A percentile compares a stretch with the other conserved stretches of the same genome.
These are phyloP conservation scores for Abrostola tripartita DNA, from an alignment of 2,888 invertebrate genomes.

Conservation along the genomic window DNA sequence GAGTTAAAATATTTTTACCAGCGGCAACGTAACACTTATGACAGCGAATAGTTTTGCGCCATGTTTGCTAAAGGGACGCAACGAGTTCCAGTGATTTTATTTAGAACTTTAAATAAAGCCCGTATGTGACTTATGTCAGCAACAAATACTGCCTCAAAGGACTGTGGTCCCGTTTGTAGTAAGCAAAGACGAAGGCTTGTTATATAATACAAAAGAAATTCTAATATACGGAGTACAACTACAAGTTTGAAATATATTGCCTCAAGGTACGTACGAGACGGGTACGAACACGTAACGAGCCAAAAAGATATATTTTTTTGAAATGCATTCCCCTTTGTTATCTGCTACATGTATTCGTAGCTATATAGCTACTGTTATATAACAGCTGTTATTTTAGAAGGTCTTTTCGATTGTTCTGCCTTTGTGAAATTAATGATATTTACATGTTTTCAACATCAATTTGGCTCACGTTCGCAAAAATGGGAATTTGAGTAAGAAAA, in stretches of 20 bases:
- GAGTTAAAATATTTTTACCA: background rate
- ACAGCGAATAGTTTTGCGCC: background rate
- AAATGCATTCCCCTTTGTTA: slow-evolving; percentile 15
- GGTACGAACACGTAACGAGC: slow-evolving; percentile 46
- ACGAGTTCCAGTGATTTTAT: slow-evolving; percentile 25
- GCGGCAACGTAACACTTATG: background rate
- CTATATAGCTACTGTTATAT: no score
- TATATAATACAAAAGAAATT: slow-evolving; percentile 38
- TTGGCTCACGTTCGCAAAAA: no score
- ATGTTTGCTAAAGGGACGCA: background rate
- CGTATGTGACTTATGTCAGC: slow-evolving; percentile 46
- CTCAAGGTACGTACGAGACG: slow-evolving; percentile 25
- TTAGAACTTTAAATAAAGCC: slow-evolving; percentile 22
- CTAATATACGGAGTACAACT: slow-evolving; percentile 33
- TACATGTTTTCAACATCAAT: no score
- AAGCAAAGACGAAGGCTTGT: slow-evolving; percentile 32
- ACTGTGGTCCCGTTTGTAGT: slow-evolving; percentile 22
- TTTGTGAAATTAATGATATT: slow-evolving; percentile 20
- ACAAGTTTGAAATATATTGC: slow-evolving; percentile 46
- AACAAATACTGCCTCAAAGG: slow-evolving; percentile 37
- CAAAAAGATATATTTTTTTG: slow-evolving; percentile 8
- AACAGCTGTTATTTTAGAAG: slow-evolving; percentile 2
- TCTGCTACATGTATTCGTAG: slow-evolving; percentile 3
- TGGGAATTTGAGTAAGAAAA: no score
- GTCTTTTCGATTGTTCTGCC: background rate